phyloP scores from a whole-genome alignment of 2,888 invertebrate species.

The Mythimna pallens region DNA sequence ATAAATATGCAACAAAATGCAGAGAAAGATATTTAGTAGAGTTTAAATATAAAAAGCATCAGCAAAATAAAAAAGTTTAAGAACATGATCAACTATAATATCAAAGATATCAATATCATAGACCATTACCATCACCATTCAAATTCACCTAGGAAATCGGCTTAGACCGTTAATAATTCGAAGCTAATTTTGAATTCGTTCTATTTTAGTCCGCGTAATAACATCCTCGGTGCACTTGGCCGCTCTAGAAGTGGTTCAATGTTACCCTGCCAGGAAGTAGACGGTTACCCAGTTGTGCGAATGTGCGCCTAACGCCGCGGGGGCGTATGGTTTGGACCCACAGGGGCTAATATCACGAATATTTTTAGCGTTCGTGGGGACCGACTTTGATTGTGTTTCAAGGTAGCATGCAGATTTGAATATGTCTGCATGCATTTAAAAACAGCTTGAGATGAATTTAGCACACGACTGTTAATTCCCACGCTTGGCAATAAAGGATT shows the following conservation, averaged over 20 bases:
- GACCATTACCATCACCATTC: neutral
- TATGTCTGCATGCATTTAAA: neutral
- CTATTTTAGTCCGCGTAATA: constrained; percentile 82
- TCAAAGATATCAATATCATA: too few relatives aligned
- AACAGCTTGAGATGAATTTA: neutral
- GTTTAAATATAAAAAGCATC: neutral
- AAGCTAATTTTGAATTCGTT: constrained; percentile 67
- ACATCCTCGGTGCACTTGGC: constrained; percentile 89
- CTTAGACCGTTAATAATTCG: constrained; percentile 22
- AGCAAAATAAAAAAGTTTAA: too few relatives aligned
- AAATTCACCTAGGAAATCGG: neutral
- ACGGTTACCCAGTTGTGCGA: constrained; percentile 87
- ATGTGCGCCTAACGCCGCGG: constrained; percentile 70
- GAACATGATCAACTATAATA: neutral
- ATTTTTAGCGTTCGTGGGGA: constrained; percentile 55
- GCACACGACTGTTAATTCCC: constrained; percentile 8
- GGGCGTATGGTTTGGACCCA: constrained; percentile 63
- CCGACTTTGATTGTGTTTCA: constrained; percentile 40
- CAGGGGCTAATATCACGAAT: constrained; percentile 54
- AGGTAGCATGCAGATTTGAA: constrained; percentile 38
- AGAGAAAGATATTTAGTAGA: neutral
- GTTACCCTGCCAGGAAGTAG: constrained; percentile 85
- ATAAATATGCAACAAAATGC: too few relatives aligned
- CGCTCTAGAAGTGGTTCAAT: constrained; percentile 87
- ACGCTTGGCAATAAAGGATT: neutral